Evolutionary conservation across 2,113 vertebrate species (phyloP).

Genomic region (Vireo altiloquus): DNA sequence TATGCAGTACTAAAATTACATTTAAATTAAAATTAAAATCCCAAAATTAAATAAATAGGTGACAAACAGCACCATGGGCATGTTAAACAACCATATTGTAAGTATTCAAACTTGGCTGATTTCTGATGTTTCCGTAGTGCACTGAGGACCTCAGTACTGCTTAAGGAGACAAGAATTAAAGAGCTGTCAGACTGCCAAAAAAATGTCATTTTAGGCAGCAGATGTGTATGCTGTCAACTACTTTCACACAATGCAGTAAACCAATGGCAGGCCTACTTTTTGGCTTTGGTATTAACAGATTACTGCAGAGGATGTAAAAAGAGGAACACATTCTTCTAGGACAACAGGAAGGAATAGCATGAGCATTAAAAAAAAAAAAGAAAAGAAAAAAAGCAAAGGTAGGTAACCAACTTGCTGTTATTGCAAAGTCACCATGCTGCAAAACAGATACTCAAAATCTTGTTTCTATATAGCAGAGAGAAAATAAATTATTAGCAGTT

Average conservation of each 20-base stretch:
- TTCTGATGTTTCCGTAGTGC: slow-evolving; percentile 14
- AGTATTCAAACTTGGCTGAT: background rate
- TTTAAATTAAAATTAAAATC: background rate
- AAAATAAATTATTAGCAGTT: background rate
- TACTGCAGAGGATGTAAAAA: background rate
- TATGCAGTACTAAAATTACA: too few species aligned
- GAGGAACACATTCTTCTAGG: background rate
- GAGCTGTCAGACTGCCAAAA: slow-evolving; percentile 31
- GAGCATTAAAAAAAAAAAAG: background rate
- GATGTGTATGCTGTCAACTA: background rate
- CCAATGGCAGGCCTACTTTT: background rate
- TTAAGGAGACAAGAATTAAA: slow-evolving; percentile 41
- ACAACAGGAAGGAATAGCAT: background rate
- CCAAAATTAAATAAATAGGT: background rate
- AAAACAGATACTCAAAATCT: background rate
- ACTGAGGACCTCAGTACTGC: background rate
- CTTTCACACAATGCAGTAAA: slow-evolving; percentile 25
- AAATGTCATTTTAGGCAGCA: slow-evolving; percentile 30
- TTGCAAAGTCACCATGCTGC: background rate
- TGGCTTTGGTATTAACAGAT: slow-evolving; percentile 41
- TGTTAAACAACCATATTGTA: background rate
- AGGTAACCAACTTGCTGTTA: background rate
- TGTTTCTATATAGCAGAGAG: background rate
- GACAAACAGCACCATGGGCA: background rate
- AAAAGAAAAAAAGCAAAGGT: background rate